These are phyloP conservation scores for Zaprionus kolodkinae DNA, from an alignment of 1,140 invertebrate genomes.

Conservation along the genomic window DNA sequence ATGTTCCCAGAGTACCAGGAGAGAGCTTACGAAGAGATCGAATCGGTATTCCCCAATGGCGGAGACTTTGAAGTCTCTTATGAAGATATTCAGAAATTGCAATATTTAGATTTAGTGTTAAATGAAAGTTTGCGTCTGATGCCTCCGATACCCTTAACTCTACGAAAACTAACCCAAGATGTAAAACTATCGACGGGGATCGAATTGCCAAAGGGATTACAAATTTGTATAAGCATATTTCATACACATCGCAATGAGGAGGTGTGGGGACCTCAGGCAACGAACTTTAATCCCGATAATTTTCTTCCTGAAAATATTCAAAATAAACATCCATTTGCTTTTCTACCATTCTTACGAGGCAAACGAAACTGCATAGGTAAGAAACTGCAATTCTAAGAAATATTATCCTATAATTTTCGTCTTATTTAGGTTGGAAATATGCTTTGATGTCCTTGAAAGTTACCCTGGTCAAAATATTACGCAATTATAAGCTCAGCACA, in stretches of 20 bases:
- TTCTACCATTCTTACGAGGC: slow-evolving; percentile 77
- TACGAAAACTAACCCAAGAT: slow-evolving; percentile 35
- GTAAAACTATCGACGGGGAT: slow-evolving; percentile 57
- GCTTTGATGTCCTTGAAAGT: slow-evolving; percentile 52
- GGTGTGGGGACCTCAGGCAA: slow-evolving; percentile 71
- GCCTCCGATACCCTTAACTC: slow-evolving; percentile 54
- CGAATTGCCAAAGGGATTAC: slow-evolving; percentile 54
- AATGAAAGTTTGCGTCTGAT: slow-evolving; percentile 87
- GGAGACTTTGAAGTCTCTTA: slow-evolving; percentile 84
- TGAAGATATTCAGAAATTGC: slow-evolving; percentile 86
- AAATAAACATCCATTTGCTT: slow-evolving; percentile 71
- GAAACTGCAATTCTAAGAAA: background rate
- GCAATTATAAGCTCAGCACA: slow-evolving; percentile 62
- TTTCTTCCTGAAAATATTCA: slow-evolving; percentile 63
- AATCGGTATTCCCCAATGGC: slow-evolving; percentile 85
- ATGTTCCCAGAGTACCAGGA: slow-evolving; percentile 84
- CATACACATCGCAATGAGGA: slow-evolving; percentile 68
- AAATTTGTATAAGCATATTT: slow-evolving; percentile 63
- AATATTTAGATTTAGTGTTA: slow-evolving; percentile 87
- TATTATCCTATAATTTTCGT: background rate
- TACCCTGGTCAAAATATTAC: slow-evolving; percentile 56
- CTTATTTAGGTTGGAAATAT: slow-evolving; percentile 67
- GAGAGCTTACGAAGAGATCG: slow-evolving; percentile 86
- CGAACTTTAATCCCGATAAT: slow-evolving; percentile 77
- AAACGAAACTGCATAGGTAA: slow-evolving; percentile 76